Conservation (phyloP, 2,888 invertebrate genomes). For the Tipula vernalis region DNA sequence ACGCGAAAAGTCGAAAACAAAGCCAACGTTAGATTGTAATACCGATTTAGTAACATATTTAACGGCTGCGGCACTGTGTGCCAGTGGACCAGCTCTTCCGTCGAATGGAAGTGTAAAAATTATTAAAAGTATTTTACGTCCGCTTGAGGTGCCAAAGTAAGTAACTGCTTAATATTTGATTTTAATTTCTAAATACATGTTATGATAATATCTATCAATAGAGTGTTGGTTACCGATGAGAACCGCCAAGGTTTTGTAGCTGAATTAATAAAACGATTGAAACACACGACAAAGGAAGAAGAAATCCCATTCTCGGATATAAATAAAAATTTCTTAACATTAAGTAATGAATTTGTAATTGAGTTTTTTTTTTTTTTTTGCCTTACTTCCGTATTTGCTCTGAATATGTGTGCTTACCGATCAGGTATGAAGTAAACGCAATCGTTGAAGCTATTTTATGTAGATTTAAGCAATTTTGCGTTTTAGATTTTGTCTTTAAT, state of each 20-base stretch:
- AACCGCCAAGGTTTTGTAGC: not conserved
- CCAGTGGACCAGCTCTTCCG: constrained; percentile 16
- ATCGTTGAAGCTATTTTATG: not conserved
- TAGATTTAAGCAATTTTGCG: not conserved
- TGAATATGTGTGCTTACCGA: not conserved
- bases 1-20: not conserved
- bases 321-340: not conserved
- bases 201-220: not conserved
- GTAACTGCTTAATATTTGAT: not conserved
- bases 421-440: not conserved
- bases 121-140: constrained; percentile 15
- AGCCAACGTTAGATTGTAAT: constrained; percentile 11
- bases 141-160: constrained; percentile 19
- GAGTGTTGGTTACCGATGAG: not conserved
- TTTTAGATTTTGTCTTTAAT: not conserved
- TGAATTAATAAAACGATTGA: not conserved
- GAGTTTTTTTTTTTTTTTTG: not conserved
- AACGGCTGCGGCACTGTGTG: constrained; percentile 17
- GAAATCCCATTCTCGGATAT: not conserved
- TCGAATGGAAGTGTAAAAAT: constrained; percentile 16
- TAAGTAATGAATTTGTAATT: not conserved
- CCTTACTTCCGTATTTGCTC: not conserved
- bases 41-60: constrained; percentile 18
- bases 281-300: not conserved
- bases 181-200: not conserved